Evolutionary conservation across 2,888 invertebrate species (phyloP).

Genomic region (Omphaloscelis lunosa): DNA sequence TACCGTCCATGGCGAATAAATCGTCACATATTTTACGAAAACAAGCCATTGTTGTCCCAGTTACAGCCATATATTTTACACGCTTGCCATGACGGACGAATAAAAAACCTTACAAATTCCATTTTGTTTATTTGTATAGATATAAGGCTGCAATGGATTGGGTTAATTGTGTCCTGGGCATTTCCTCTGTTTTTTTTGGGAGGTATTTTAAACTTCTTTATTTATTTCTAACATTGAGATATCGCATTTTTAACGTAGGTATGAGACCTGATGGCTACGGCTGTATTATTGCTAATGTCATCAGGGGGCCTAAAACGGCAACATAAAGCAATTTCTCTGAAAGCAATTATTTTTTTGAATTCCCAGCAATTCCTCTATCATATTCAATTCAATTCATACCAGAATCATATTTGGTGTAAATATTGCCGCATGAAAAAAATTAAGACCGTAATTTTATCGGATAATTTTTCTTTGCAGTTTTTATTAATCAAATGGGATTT

Average conservation of each 20-base stretch:
- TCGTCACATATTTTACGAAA: constrained; percentile 78
- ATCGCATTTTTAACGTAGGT: not conserved
- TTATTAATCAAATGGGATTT: too few species aligned
- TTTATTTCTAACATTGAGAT: not conserved
- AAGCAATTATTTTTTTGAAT: too few species aligned
- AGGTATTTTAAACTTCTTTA: not conserved
- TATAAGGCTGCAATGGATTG: constrained; percentile 4
- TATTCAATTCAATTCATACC: too few species aligned
- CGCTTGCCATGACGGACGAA: constrained; percentile 64
- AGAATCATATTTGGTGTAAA: too few species aligned
- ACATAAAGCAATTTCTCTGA: too few species aligned
- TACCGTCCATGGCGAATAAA: constrained; percentile 69
- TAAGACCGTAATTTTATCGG: too few species aligned
- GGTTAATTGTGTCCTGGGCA: not conserved
- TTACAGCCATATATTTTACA: constrained; percentile 72
- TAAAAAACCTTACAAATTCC: constrained; percentile 56
- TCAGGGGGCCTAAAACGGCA: too few species aligned
- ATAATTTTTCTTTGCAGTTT: too few species aligned
- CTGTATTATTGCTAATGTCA: not conserved
- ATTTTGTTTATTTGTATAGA: constrained; percentile 36
- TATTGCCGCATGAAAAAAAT: too few species aligned
- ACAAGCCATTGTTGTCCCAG: constrained; percentile 74
- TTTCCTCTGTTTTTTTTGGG: not conserved
- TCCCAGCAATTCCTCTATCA: too few species aligned
- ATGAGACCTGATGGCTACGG: not conserved